Percentiles rank a stretch among this genome's conserved stretches.
These are phyloP conservation scores for Solenopsis fugax DNA, from an alignment of 1,140 invertebrate genomes.

Conservation along the genomic window DNA sequence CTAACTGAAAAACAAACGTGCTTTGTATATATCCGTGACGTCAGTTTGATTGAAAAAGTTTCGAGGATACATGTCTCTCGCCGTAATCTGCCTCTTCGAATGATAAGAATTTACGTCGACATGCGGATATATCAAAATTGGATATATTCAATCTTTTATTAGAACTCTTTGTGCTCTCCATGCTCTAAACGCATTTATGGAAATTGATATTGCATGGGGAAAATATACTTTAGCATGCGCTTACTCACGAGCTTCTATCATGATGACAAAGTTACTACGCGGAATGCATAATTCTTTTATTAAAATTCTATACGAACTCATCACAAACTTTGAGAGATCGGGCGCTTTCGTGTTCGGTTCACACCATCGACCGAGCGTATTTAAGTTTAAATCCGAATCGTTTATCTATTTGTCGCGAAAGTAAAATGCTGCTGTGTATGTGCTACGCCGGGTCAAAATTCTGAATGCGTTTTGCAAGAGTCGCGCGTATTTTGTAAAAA, in stretches of 20 bases:
- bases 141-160: constrained; percentile 47
- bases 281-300: constrained; percentile 54
- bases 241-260: constrained; percentile 4
- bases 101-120: constrained; percentile 23
- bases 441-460: not conserved
- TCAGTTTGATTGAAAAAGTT: not conserved
- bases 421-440: not conserved
- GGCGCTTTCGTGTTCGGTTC: constrained; percentile 6
- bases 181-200: constrained; percentile 35
- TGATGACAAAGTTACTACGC: constrained; percentile 24
- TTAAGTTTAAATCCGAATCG: constrained; percentile 50
- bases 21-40: not conserved
- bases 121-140: constrained; percentile 24
- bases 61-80: not conserved
- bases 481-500: not conserved
- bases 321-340: constrained; percentile 17
- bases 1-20: too few relatives aligned
- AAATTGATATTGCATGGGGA: constrained; percentile 56
- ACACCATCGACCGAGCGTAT: constrained; percentile 7
- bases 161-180: not conserved
- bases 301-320: constrained; percentile 45
- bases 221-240: constrained; percentile 8
- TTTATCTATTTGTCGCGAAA: constrained; percentile 31
- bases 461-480: not conserved
- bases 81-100: not conserved